Evolutionary conservation across 2,797 vertebrate species (phyloP).

Genomic region (Coilia nasus): DNA sequence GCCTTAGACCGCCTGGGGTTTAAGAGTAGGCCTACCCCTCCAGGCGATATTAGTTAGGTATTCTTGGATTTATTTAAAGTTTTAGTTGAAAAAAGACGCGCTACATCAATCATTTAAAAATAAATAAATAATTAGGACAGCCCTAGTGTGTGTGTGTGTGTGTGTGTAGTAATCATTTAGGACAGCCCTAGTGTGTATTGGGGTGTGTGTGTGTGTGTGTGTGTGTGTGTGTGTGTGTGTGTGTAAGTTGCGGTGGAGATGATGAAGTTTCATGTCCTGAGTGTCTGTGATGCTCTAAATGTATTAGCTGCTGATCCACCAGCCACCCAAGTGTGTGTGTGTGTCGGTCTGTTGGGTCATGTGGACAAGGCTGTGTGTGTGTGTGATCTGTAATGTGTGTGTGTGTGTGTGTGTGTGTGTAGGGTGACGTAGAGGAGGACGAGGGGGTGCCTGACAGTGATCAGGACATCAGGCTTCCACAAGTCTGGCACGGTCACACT

Average conservation of each 20-base stretch:
- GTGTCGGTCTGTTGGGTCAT: slow-evolving; percentile 68
- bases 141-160: slow-evolving; percentile 7
- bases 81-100: no score
- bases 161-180: no score
- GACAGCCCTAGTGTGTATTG: no score
- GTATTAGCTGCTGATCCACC: neutral
- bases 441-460: slow-evolving; percentile 90
- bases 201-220: neutral
- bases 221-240: slow-evolving; percentile 76
- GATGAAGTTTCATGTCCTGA: slow-evolving; percentile 65
- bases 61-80: no score
- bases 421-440: slow-evolving; percentile 88
- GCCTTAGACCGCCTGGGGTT: no score
- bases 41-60: no score
- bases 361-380: slow-evolving; percentile 77
- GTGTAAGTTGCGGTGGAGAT: slow-evolving; percentile 59
- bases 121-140: no score
- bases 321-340: neutral
- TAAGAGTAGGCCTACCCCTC: no score
- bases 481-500: slow-evolving; percentile 91
- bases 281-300: neutral
- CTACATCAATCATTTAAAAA: no score
- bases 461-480: slow-evolving; percentile 97
- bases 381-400: neutral
- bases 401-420: neutral